phyloP scores from a whole-genome alignment of 2,888 invertebrate species.

The Abrostola triplasia region DNA sequence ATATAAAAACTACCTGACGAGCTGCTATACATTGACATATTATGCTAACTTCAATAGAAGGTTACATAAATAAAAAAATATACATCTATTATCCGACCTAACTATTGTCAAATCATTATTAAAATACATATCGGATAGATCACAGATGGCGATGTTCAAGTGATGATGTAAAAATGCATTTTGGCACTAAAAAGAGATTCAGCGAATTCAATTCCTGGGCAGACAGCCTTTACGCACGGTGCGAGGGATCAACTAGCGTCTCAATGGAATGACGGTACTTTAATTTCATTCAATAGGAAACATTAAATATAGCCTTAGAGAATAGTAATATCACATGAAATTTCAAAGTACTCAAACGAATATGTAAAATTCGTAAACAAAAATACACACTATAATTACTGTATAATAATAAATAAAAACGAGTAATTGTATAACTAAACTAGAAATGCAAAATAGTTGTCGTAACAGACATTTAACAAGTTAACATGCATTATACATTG shows the following conservation, averaged over 20 bases:
- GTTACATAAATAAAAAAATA: constrained; percentile 82
- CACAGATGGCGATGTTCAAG: constrained; percentile 76
- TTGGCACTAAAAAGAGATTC: constrained; percentile 86
- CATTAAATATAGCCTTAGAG: constrained; percentile 78
- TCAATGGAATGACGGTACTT: constrained; percentile 77
- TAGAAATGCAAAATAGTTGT: constrained; percentile 86
- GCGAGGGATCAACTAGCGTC: constrained; percentile 50
- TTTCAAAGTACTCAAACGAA: constrained; percentile 83
- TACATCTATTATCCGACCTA: constrained; percentile 74
- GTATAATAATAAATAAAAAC: constrained; percentile 85
- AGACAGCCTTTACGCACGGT: constrained; percentile 30
- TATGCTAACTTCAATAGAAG: constrained; percentile 83
- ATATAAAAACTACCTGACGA: constrained; percentile 72
- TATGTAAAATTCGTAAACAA: constrained; percentile 81
- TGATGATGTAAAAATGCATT: constrained; percentile 74
- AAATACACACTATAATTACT: constrained; percentile 83
- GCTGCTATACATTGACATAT: constrained; percentile 74
- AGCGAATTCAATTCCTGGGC: constrained; percentile 57
- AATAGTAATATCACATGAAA: constrained; percentile 86
- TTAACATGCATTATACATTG: constrained; percentile 80
- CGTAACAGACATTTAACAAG: constrained; percentile 77
- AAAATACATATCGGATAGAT: constrained; percentile 74
- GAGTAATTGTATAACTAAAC: constrained; percentile 83
- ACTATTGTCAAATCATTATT: constrained; percentile 74
- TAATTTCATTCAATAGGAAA: constrained; percentile 70